These are phyloP conservation scores for Prorops nasuta DNA, from an alignment of 1,140 invertebrate species.

Conservation along the genomic window DNA sequence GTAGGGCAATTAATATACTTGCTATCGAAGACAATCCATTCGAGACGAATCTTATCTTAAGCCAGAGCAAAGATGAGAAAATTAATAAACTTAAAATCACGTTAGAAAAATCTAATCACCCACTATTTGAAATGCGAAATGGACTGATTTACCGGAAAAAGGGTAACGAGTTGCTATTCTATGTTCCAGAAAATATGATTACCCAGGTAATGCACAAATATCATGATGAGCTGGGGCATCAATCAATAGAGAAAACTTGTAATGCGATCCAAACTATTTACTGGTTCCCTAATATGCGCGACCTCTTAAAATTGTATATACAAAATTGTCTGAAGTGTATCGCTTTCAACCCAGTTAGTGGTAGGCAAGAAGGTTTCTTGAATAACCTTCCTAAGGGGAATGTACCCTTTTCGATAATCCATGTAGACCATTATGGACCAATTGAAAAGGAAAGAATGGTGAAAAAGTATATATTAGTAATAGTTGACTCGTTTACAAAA, in stretches of 20 bases:
- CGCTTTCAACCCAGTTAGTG: no score
- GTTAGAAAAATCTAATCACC: constrained; percentile 7
- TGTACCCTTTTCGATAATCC: no score
- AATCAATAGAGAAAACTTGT: neutral
- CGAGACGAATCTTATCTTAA: constrained; percentile 2
- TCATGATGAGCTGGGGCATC: constrained; percentile 10
- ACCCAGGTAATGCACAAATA: neutral
- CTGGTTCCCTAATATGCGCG: no score
- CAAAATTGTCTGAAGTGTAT: no score
- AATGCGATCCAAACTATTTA: neutral
- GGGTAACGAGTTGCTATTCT: neutral
- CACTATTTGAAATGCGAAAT: constrained; percentile 4
- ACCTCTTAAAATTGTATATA: no score
- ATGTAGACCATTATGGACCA: no score
- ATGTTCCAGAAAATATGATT: constrained; percentile 2
- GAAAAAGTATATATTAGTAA: no score
- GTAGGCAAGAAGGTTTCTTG: no score
- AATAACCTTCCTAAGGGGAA: no score
- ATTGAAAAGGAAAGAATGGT: no score
- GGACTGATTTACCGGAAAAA: constrained; percentile 7
- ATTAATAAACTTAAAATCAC: neutral
- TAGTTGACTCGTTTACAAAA: no score
- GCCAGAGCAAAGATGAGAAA: constrained; percentile 1
- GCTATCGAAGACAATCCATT: constrained; percentile 11
- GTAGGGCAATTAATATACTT: constrained; percentile 3